These are phyloP conservation scores for Tachina grossa DNA, from an alignment of 2,888 invertebrate species.

Conservation along the genomic window DNA sequence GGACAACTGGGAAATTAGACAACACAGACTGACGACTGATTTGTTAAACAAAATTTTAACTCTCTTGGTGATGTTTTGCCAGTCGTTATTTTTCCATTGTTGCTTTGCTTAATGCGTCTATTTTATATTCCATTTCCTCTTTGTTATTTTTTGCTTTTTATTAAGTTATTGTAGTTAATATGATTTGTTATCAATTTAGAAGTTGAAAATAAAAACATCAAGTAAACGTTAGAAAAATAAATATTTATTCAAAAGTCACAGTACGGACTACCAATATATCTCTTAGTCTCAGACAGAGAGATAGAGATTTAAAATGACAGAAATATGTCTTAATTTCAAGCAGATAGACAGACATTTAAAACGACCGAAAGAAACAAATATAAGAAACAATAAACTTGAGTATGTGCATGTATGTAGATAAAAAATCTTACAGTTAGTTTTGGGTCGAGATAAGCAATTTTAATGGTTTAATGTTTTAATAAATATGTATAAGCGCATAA, in stretches of 20 bases:
- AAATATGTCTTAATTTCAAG: background rate
- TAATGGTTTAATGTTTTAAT: too few relatives aligned
- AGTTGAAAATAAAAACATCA: slow-evolving; percentile 4
- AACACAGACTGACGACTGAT: background rate
- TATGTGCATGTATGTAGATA: background rate
- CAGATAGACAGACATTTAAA: background rate
- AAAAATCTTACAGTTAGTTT: too few relatives aligned
- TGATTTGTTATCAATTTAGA: slow-evolving; percentile 41
- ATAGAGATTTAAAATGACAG: background rate
- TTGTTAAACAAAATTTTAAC: slow-evolving; percentile 24
- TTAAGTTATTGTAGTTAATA: background rate
- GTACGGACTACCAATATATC: background rate
- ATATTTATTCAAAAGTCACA: background rate
- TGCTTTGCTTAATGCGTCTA: slow-evolving; percentile 1
- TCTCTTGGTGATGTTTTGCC: slow-evolving; percentile 1
- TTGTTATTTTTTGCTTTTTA: background rate
- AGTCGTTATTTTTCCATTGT: slow-evolving; percentile 7
- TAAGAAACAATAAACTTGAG: background rate
- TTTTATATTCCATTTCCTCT: slow-evolving; percentile 13
- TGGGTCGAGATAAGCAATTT: too few relatives aligned
- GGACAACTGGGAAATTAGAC: too few relatives aligned
- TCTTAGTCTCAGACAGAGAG: background rate
- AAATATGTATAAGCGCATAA: too few relatives aligned
- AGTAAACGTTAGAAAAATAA: slow-evolving; percentile 16
- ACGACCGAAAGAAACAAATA: background rate